phyloP scores from a whole-genome alignment of 2,888 invertebrate genomes.

The Escarpia spicata region DNA sequence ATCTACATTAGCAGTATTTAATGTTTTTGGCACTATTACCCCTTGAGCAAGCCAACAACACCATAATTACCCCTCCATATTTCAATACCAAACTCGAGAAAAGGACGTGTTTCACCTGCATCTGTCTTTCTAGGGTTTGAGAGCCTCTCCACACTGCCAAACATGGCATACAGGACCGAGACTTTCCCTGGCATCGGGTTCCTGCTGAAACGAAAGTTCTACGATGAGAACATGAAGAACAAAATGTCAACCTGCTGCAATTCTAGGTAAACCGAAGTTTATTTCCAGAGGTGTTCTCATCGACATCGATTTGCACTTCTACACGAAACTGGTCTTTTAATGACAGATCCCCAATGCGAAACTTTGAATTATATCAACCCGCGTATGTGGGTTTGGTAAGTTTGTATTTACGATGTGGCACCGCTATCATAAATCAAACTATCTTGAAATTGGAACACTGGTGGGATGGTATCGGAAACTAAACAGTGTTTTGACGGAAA shows the following conservation, averaged over 20 bases:
- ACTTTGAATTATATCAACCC: not conserved
- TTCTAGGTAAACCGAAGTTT: slow-evolving; percentile 45
- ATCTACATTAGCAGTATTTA: too few species aligned
- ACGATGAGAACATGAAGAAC: slow-evolving; percentile 47
- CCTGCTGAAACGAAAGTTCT: slow-evolving; percentile 56
- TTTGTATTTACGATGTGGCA: not conserved
- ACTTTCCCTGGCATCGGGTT: slow-evolving; percentile 65
- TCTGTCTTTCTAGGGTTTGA: slow-evolving; percentile 55
- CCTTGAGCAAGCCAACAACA: too few species aligned
- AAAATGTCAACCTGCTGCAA: slow-evolving; percentile 54
- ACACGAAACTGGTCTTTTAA: not conserved
- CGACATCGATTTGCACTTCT: not conserved
- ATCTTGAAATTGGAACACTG: not conserved
- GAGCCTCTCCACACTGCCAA: slow-evolving; percentile 49
- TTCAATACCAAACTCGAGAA: too few species aligned
- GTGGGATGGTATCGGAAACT: not conserved
- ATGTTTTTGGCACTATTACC: too few species aligned
- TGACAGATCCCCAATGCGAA: not conserved
- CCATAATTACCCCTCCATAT: too few species aligned
- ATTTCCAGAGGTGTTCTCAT: not conserved
- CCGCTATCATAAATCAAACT: not conserved
- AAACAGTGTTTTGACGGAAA: not conserved
- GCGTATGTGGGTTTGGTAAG: not conserved
- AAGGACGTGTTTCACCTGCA: not conserved
- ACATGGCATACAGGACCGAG: slow-evolving; percentile 56